A percentile compares a stretch with the other conserved stretches of the same genome.
These are phyloP conservation scores for Odontocerum albicorne DNA, from an alignment of 2,888 invertebrate genomes.

Conservation along the genomic window DNA sequence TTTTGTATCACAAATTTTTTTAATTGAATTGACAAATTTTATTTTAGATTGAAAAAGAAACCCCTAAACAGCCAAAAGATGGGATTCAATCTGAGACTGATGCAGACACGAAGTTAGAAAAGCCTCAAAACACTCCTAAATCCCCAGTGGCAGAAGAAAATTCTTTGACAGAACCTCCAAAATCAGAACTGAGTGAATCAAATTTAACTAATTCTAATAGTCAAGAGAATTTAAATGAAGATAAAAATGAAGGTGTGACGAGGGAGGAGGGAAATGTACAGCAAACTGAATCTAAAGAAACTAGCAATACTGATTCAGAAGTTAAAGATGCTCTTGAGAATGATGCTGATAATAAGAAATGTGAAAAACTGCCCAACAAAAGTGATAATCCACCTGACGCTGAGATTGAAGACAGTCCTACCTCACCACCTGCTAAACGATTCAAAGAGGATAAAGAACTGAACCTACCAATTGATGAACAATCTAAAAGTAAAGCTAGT, in stretches of 20 bases:
- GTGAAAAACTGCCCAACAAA: not conserved
- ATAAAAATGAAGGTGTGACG: not conserved
- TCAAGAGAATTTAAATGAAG: too few relatives aligned
- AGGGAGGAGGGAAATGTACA: not conserved
- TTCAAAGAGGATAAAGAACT: constrained; percentile 42
- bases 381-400: not conserved
- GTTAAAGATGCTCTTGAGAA: not conserved
- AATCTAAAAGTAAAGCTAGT: constrained; percentile 41
- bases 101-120: not conserved
- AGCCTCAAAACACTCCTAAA: not conserved
- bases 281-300: not conserved
- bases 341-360: not conserved
- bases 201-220: not conserved
- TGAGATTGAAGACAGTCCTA: not conserved
- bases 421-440: constrained; percentile 38
- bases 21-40: too few relatives aligned
- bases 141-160: not conserved
- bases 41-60: too few relatives aligned
- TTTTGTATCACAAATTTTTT: too few relatives aligned
- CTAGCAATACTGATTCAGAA: not conserved
- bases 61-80: too few relatives aligned
- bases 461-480: constrained; percentile 23
- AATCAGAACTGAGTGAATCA: not conserved
- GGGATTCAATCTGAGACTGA: too few relatives aligned
- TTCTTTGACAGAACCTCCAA: not conserved